Conservation (phyloP, 2,888 invertebrate genomes). For the Ashinkailepas kermadecensis region DNA sequence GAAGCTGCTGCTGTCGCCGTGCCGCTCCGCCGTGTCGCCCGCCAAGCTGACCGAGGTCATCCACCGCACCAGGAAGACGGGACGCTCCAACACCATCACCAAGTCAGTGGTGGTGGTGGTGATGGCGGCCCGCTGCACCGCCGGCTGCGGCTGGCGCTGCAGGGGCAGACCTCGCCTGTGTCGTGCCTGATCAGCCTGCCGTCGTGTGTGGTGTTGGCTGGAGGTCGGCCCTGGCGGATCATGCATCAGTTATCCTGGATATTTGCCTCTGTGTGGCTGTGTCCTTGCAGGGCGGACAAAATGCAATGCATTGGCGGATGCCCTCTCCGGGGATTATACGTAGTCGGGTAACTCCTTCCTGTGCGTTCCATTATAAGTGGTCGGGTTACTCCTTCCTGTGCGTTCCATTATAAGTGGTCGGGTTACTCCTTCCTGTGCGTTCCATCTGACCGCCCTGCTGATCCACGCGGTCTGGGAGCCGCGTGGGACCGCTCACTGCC, state of each 20-base stretch:
- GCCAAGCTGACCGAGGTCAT: conserved; percentile 2
- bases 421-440: no score
- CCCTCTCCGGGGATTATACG: no score
- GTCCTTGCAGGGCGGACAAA: neutral
- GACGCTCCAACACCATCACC: neutral
- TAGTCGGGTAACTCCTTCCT: no score
- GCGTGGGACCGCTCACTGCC: no score
- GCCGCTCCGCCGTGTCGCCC: neutral
- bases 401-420: no score
- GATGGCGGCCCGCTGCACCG: neutral
- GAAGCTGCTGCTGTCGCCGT: neutral
- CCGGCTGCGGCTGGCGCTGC: neutral
- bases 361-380: no score
- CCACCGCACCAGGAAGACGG: neutral
- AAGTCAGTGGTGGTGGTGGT: neutral
- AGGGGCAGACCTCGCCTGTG: neutral
- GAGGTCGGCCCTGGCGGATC: neutral
- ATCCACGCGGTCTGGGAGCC: no score
- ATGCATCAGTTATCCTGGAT: neutral
- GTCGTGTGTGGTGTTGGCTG: neutral
- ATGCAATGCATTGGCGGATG: no score
- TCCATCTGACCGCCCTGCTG: no score
- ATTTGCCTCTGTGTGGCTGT: neutral
- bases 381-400: no score
- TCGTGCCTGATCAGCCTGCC: neutral